Conservation (phyloP, 2,113 vertebrate genomes). For the Oenanthe oenanthe region DNA sequence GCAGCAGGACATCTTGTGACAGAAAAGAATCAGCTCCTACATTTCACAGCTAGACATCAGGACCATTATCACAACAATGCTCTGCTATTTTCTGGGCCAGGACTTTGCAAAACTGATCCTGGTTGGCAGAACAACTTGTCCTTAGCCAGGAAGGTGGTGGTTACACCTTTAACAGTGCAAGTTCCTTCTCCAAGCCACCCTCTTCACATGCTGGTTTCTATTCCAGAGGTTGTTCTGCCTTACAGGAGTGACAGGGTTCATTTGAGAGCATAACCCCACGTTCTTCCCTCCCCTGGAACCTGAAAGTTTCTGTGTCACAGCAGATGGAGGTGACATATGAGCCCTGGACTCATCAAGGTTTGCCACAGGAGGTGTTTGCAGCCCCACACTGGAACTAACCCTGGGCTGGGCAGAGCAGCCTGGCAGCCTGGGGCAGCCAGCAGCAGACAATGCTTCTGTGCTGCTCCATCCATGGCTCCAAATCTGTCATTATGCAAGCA, state of each 20-base stretch:
- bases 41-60: neutral
- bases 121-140: neutral
- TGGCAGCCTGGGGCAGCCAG: neutral
- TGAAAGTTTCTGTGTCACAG: neutral
- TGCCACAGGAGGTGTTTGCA: neutral
- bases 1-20: neutral
- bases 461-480: neutral
- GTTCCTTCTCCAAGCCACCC: neutral
- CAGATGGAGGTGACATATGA: neutral
- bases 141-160: neutral
- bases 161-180: neutral
- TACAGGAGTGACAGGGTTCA: neutral
- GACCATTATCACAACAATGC: neutral
- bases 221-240: neutral
- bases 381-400: neutral
- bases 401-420: accelerated
- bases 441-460: neutral
- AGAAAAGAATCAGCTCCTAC: neutral
- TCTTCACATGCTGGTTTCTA: neutral
- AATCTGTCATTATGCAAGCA: neutral
- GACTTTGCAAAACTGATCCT: neutral
- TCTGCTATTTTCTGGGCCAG: neutral
- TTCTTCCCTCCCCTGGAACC: neutral
- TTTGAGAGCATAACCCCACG: accelerated
- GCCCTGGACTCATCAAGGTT: neutral